Conservation (phyloP, 2,888 invertebrate species). For the Argynnis bischoffii region DNA sequence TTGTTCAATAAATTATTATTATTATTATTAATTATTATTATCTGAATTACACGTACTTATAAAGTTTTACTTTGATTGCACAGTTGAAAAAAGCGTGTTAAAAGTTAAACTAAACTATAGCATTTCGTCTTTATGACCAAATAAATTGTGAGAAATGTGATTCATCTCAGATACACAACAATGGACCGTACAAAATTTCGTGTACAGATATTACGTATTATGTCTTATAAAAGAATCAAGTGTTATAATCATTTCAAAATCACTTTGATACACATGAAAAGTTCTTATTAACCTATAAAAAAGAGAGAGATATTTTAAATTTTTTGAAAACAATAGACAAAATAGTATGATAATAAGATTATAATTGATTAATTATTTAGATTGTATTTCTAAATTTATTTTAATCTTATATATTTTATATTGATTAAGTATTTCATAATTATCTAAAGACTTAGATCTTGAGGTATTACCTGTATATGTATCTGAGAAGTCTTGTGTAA, state of each 20-base stretch:
- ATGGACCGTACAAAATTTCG: slow-evolving; percentile 25
- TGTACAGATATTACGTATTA: slow-evolving; percentile 12
- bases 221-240: slow-evolving; percentile 2
- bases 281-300: background rate
- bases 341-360: no score
- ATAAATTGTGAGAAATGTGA: slow-evolving; percentile 22
- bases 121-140: slow-evolving; percentile 4
- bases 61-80: background rate
- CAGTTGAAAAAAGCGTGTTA: background rate
- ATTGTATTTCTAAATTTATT: no score
- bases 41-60: no score
- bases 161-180: slow-evolving; percentile 12
- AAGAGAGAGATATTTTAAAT: background rate
- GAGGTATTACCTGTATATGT: no score
- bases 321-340: no score
- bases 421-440: no score
- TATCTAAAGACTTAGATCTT: no score
- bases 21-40: no score
- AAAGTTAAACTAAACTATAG: background rate
- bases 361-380: no score
- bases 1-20: no score
- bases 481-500: no score
- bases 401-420: no score
- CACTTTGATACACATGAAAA: background rate
- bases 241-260: slow-evolving; percentile 10